Conservation (phyloP, 2,888 invertebrate species). For the Melieria omissa region DNA sequence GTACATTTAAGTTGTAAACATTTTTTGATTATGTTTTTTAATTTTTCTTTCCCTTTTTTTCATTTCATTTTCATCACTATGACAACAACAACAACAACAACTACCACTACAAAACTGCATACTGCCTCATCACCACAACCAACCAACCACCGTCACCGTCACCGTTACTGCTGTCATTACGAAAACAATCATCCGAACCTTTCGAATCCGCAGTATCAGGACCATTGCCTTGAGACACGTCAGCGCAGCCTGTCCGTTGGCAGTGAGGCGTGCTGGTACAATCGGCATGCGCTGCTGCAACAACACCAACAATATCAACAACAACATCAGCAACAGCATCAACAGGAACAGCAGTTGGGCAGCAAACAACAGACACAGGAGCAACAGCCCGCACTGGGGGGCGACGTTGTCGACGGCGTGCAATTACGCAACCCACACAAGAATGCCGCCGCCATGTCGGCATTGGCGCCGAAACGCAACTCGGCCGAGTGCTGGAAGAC, state of each 20-base stretch:
- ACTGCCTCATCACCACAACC: slow-evolving; percentile 18
- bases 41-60: slow-evolving; percentile 22
- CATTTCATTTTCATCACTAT: slow-evolving; percentile 37
- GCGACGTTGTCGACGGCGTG: slow-evolving; percentile 57
- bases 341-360: slow-evolving; percentile 42
- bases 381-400: slow-evolving; percentile 43
- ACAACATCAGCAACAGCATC: slow-evolving; percentile 42
- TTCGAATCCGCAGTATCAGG: slow-evolving; percentile 57
- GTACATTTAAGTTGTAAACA: slow-evolving; percentile 23
- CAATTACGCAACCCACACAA: slow-evolving; percentile 58
- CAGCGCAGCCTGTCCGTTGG: slow-evolving; percentile 66
- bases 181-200: neutral
- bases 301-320: slow-evolving; percentile 36
- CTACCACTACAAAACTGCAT: neutral
- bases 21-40: slow-evolving; percentile 7
- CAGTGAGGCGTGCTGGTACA: slow-evolving; percentile 64
- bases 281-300: slow-evolving; percentile 56
- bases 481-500: slow-evolving; percentile 72
- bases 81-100: slow-evolving; percentile 24
- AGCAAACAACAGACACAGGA: slow-evolving; percentile 41
- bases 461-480: slow-evolving; percentile 53
- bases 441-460: slow-evolving; percentile 55
- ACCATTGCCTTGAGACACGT: slow-evolving; percentile 63
- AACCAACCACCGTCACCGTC: neutral
- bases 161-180: neutral